phyloP scores from a whole-genome alignment of 2,888 invertebrate genomes.

The Salticus scenicus region DNA sequence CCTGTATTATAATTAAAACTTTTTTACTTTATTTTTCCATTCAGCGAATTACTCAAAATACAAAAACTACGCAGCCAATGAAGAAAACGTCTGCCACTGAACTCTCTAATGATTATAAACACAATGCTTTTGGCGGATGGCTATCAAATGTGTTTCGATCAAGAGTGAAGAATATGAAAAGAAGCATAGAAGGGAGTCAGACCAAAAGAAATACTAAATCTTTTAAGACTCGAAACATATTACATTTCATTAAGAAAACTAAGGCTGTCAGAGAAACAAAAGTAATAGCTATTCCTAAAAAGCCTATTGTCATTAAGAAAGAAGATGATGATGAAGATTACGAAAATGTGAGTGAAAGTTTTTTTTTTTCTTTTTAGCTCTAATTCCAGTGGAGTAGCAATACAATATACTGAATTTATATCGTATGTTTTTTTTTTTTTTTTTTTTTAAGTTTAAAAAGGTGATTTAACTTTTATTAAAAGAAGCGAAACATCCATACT shows the following conservation, averaged over 20 bases:
- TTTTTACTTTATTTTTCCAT: too few relatives aligned
- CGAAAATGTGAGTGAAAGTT: conserved; percentile 43
- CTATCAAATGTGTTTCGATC: neutral
- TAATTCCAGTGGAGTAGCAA: too few relatives aligned
- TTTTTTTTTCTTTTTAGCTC: too few relatives aligned
- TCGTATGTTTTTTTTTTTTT: too few relatives aligned
- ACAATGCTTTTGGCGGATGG: conserved; percentile 45
- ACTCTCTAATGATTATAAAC: neutral
- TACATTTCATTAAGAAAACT: neutral
- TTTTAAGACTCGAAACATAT: neutral
- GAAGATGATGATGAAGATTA: conserved; percentile 36
- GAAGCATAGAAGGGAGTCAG: too few relatives aligned
- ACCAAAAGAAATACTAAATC: neutral
- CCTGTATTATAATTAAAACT: too few relatives aligned
- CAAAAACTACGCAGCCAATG: neutral
- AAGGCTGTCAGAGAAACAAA: neutral
- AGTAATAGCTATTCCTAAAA: neutral
- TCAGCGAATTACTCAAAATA: conserved; percentile 19
- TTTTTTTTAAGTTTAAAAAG: too few relatives aligned
- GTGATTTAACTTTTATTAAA: too few relatives aligned
- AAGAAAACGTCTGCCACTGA: neutral
- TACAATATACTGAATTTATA: too few relatives aligned
- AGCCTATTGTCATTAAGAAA: conserved; percentile 18
- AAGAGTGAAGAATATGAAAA: too few relatives aligned
- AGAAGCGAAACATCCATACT: too few relatives aligned